Evolutionary conservation across 2,888 invertebrate species (phyloP).

Genomic region (Rhamphomyia laevipes): DNA sequence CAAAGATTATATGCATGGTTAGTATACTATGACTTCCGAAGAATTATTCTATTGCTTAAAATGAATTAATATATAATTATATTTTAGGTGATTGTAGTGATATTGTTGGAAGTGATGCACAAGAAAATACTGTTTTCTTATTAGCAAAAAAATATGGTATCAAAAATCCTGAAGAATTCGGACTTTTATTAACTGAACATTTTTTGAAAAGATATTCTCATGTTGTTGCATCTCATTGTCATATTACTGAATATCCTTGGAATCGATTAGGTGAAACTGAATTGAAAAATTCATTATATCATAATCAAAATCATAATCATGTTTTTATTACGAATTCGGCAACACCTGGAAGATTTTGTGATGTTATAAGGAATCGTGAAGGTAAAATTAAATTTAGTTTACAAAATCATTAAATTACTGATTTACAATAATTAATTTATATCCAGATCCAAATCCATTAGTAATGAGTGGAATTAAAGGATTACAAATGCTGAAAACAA

Average conservation of each 20-base stretch:
- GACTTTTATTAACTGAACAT: not conserved
- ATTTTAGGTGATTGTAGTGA: not conserved
- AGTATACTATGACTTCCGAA: not conserved
- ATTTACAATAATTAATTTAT: too few relatives aligned
- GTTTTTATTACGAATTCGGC: not conserved
- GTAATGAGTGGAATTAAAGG: not conserved
- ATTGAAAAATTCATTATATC: not conserved
- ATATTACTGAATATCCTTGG: not conserved
- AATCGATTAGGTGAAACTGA: not conserved
- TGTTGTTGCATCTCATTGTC: not conserved
- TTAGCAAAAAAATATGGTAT: not conserved
- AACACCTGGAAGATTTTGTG: not conserved
- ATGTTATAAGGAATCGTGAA: not conserved
- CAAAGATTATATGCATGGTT: not conserved
- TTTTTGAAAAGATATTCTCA: not conserved
- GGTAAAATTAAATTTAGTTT: too few relatives aligned
- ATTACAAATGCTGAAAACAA: not conserved
- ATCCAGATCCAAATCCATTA: not conserved
- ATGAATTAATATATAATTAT: conserved; percentile 19
- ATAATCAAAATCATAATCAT: not conserved
- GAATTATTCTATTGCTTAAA: not conserved
- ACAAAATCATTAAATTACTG: too few relatives aligned
- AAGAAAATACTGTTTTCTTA: not conserved
- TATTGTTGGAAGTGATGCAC: not conserved
- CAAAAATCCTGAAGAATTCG: not conserved